Percentiles rank a stretch among this genome's conserved stretches.
These are phyloP conservation scores for Aphodius granarius DNA, from an alignment of 2,888 invertebrate species.

Conservation along the genomic window DNA sequence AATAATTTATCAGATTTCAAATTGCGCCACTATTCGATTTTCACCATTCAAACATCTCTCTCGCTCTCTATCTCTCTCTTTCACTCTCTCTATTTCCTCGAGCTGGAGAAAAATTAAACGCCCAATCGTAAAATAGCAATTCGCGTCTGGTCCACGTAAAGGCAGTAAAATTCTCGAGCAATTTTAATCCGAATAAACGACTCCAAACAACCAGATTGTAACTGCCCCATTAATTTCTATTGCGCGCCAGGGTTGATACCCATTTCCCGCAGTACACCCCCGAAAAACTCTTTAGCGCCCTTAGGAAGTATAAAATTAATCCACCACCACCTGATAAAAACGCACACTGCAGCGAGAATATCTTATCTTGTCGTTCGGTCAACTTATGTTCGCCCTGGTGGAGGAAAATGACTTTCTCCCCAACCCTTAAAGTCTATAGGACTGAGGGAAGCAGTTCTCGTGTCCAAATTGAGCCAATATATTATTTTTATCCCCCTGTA, in stretches of 20 bases:
- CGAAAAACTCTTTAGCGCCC: not conserved
- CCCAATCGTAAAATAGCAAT: not conserved
- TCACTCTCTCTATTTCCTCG: no score
- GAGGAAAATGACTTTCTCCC: slow-evolving; percentile 9
- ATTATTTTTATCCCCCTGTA: slow-evolving; percentile 26
- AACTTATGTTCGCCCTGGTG: slow-evolving; percentile 1
- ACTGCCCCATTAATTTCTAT: slow-evolving; percentile 34
- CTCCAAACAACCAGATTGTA: slow-evolving; percentile 25
- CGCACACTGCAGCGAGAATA: slow-evolving; percentile 13
- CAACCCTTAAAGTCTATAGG: not conserved
- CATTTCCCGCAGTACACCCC: slow-evolving; percentile 30
- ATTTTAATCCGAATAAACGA: slow-evolving; percentile 6
- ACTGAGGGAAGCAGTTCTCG: not conserved
- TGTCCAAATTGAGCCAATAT: slow-evolving; percentile 24
- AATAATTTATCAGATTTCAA: not conserved
- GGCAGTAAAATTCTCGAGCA: not conserved
- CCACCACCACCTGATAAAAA: slow-evolving; percentile 32
- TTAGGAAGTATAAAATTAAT: slow-evolving; percentile 28
- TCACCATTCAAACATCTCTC: not conserved
- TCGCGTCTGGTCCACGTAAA: not conserved
- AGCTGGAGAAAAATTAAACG: not conserved
- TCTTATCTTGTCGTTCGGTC: slow-evolving; percentile 12
- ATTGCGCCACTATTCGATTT: no score
- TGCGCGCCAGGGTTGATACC: slow-evolving; percentile 28
- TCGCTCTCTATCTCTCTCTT: not conserved